Evolutionary conservation across 2,113 vertebrate species (phyloP).

Genomic region (Sceloporus tristichus): DNA sequence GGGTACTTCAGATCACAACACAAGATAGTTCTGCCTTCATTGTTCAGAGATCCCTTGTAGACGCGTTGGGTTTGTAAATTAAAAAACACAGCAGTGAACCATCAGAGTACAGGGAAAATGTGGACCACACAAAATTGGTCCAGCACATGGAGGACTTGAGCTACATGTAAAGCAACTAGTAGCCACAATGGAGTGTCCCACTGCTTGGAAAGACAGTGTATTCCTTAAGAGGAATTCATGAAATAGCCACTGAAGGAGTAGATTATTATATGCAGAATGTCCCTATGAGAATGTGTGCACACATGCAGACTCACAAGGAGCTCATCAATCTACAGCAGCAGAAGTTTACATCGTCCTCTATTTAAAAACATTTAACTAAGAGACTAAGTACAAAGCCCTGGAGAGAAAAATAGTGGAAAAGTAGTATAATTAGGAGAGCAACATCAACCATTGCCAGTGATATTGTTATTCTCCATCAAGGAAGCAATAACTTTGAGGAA

Average conservation of each 20-base stretch:
- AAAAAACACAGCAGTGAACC: not conserved
- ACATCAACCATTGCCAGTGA: constrained; percentile 61
- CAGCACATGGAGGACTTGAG: constrained; percentile 15
- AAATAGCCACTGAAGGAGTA: constrained; percentile 49
- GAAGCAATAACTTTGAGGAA: constrained; percentile 74
- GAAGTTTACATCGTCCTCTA: constrained; percentile 71
- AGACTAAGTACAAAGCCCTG: constrained; percentile 65
- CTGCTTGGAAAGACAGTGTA: constrained; percentile 58
- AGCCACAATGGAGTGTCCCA: constrained; percentile 47
- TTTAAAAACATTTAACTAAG: constrained; percentile 72
- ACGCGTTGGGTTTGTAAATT: not conserved
- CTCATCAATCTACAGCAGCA: constrained; percentile 66
- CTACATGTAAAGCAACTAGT: constrained; percentile 52
- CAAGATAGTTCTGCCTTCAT: not conserved
- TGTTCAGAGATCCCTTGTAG: not conserved
- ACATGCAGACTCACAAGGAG: constrained; percentile 27
- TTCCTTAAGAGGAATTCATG: constrained; percentile 52
- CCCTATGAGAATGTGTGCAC: constrained; percentile 53
- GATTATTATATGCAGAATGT: constrained; percentile 11
- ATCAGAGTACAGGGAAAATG: not conserved
- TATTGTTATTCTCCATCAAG: constrained; percentile 68
- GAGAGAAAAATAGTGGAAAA: constrained; percentile 73
- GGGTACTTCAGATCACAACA: not conserved
- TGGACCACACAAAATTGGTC: not conserved
- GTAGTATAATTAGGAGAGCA: constrained; percentile 71